Conservation (phyloP, 2,888 invertebrate species). For the Caenorhabditis uteleia region DNA sequence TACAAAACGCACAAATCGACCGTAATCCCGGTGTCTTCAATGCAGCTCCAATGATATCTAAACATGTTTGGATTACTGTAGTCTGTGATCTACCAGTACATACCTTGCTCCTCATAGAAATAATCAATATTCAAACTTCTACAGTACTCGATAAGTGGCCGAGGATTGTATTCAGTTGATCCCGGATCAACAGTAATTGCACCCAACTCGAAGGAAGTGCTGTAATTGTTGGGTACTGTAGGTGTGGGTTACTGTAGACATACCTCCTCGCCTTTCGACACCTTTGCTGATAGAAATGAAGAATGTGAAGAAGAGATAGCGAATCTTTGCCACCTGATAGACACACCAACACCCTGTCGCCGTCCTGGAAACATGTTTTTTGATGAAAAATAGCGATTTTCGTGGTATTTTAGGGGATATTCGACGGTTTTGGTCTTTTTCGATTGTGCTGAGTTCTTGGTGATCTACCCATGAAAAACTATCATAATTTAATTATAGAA, state of each 20-base stretch:
- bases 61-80: background rate
- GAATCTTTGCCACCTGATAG: conserved; percentile 85
- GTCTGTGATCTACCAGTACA: background rate
- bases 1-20: conserved; percentile 79
- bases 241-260: too few relatives aligned
- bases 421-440: background rate
- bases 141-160: conserved; percentile 80
- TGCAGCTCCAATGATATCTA: conserved; percentile 75
- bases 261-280: conserved; percentile 44
- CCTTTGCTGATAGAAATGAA: conserved; percentile 85
- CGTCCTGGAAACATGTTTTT: conserved; percentile 82
- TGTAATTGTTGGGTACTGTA: conserved; percentile 70
- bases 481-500: too few relatives aligned
- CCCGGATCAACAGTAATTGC: conserved; percentile 82
- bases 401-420: background rate
- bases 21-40: conserved; percentile 70
- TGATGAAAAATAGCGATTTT: background rate
- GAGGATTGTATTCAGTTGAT: conserved; percentile 75
- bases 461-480: too few relatives aligned
- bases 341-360: conserved; percentile 84
- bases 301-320: conserved; percentile 82
- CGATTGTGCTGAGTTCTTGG: too few relatives aligned
- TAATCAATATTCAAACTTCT: conserved; percentile 80
- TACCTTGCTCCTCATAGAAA: conserved; percentile 80
- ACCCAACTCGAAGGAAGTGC: conserved; percentile 78